These are phyloP conservation scores for Elmis aenea DNA, from an alignment of 2,888 invertebrate species.

Conservation along the genomic window DNA sequence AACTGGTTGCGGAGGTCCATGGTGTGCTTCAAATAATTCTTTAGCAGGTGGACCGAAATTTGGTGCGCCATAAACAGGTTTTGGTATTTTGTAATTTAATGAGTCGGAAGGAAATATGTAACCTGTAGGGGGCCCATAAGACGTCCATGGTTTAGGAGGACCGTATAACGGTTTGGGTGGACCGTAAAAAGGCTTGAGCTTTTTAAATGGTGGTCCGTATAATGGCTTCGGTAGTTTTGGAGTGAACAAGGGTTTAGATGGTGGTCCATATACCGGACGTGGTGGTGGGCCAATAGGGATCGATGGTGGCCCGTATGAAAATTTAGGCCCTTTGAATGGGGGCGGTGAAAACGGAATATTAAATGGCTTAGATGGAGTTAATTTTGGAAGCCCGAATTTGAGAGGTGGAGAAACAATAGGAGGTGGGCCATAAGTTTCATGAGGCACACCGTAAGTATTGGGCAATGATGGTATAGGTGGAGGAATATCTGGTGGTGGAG, in stretches of 20 bases:
- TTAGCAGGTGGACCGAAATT: slow-evolving; percentile 38
- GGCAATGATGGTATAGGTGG: slow-evolving; percentile 36
- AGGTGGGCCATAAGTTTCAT: slow-evolving; percentile 24
- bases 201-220: slow-evolving; percentile 46
- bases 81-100: not conserved
- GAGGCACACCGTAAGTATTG: slow-evolving; percentile 11
- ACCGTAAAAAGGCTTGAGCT: slow-evolving; percentile 36
- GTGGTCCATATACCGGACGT: slow-evolving; percentile 47
- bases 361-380: slow-evolving; percentile 1
- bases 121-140: slow-evolving; percentile 44
- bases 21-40: slow-evolving; percentile 47
- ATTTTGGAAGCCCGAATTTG: slow-evolving; percentile 26
- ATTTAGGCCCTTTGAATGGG: slow-evolving; percentile 42
- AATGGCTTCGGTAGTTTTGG: slow-evolving; percentile 36
- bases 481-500: slow-evolving; percentile 47
- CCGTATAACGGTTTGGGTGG: slow-evolving; percentile 37
- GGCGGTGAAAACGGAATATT: slow-evolving; percentile 19
- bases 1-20: slow-evolving; percentile 58
- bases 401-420: slow-evolving; percentile 16
- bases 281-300: slow-evolving; percentile 34
- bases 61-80: slow-evolving; percentile 15
- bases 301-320: slow-evolving; percentile 50
- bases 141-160: slow-evolving; percentile 37
- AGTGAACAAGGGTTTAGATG: slow-evolving; percentile 37
- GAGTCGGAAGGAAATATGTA: not conserved